Percentiles rank a stretch among this genome's conserved stretches.
These are phyloP conservation scores for Epinotia nisella DNA, from an alignment of 2,888 invertebrate species.

Conservation along the genomic window DNA sequence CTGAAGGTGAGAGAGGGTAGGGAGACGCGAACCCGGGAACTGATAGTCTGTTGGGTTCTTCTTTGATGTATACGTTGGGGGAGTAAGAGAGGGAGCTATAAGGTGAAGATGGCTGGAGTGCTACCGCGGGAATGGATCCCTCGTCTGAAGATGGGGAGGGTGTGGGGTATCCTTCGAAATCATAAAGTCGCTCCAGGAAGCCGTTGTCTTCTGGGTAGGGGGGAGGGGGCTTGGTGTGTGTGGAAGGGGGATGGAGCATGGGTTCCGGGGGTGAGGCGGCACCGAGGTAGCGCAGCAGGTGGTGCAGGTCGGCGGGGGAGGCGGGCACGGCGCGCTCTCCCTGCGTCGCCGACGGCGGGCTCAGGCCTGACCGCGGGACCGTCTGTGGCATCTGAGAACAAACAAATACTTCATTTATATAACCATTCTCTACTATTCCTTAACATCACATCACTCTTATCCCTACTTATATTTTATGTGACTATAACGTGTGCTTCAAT, in stretches of 20 bases:
- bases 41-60: conserved; percentile 81
- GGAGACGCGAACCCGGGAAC: conserved; percentile 81
- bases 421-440: background rate
- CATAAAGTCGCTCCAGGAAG: conserved; percentile 80
- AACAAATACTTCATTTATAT: conserved; percentile 49
- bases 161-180: conserved; percentile 79
- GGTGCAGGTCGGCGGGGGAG: conserved; percentile 81
- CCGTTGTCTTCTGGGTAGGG: conserved; percentile 72
- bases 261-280: conserved; percentile 81
- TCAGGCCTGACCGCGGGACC: conserved; percentile 90
- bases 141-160: conserved; percentile 83
- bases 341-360: conserved; percentile 90
- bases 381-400: conserved; percentile 92
- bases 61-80: conserved; percentile 77
- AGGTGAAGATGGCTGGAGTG: conserved; percentile 84
- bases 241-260: conserved; percentile 78
- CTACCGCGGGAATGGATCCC: conserved; percentile 83
- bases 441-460: background rate
- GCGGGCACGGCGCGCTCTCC: conserved; percentile 86
- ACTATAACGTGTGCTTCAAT: no score
- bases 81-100: conserved; percentile 76
- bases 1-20: conserved; percentile 85
- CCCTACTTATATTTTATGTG: no score
- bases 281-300: conserved; percentile 77
- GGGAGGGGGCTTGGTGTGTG: conserved; percentile 76